Percentiles rank a stretch among this genome's conserved stretches.
These are phyloP conservation scores for Spilarctia lutea DNA, from an alignment of 2,888 invertebrate genomes.

Conservation along the genomic window DNA sequence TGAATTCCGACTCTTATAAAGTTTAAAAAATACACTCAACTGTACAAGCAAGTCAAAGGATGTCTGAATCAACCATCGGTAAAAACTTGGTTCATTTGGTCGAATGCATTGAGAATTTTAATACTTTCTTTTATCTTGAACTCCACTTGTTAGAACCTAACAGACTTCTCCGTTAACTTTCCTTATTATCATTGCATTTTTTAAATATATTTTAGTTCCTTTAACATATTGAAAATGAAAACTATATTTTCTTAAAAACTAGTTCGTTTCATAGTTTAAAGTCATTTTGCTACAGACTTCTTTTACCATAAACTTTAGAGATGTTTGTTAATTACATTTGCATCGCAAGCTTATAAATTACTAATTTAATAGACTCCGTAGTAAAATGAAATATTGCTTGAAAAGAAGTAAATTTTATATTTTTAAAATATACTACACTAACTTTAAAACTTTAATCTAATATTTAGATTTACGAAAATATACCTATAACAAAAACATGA, in stretches of 20 bases:
- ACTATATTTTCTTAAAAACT: neutral
- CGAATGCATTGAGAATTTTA: constrained; percentile 84
- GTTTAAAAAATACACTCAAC: neutral
- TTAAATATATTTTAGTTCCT: constrained; percentile 21
- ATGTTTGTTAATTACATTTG: neutral
- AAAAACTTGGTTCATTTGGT: constrained; percentile 85
- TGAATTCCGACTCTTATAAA: neutral
- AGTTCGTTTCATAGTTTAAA: neutral
- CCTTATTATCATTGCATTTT: constrained; percentile 48
- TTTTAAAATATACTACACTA: no score
- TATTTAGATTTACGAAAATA: no score
- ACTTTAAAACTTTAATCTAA: no score
- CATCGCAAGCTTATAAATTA: neutral
- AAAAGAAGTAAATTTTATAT: neutral
- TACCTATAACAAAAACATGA: no score
- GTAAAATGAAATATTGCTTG: neutral
- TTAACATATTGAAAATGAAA: neutral
- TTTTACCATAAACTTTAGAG: neutral
- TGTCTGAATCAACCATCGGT: constrained; percentile 66
- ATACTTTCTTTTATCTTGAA: constrained; percentile 80
- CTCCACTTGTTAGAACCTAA: constrained; percentile 77
- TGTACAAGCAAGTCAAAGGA: constrained; percentile 52
- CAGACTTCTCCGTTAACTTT: constrained; percentile 52
- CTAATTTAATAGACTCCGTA: neutral
- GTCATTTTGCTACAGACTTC: neutral